A percentile compares a stretch with the other conserved stretches of the same genome.
Conservation (phyloP, 2,888 invertebrate genomes). For the Rotaria magnacalcarata region DNA sequence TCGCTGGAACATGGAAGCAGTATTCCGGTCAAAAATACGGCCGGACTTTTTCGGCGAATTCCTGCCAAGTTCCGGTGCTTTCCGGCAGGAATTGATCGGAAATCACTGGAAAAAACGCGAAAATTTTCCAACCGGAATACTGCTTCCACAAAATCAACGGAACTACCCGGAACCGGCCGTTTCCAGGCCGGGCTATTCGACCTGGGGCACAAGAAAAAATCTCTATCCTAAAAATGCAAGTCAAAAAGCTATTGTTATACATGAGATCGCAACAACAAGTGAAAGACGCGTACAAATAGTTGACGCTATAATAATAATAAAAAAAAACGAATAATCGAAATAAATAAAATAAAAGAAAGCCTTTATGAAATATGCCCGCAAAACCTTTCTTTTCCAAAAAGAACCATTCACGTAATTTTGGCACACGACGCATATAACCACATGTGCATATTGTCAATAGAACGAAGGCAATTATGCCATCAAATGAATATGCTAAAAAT, state of each 20-base stretch:
- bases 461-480: slow-evolving; percentile 60
- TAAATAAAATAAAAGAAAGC: slow-evolving; percentile 48
- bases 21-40: too few relatives aligned
- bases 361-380: slow-evolving; percentile 61
- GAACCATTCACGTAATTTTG: slow-evolving; percentile 59
- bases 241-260: slow-evolving; percentile 57
- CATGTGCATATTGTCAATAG: slow-evolving; percentile 60
- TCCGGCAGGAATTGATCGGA: too few relatives aligned
- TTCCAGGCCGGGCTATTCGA: too few relatives aligned
- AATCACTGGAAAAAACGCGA: too few relatives aligned
- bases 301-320: slow-evolving; percentile 52
- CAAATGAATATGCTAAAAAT: slow-evolving; percentile 53
- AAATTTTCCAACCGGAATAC: too few relatives aligned
- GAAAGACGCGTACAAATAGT: slow-evolving; percentile 60
- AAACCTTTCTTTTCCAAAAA: slow-evolving; percentile 61
- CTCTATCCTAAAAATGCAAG: slow-evolving; percentile 54
- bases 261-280: slow-evolving; percentile 56
- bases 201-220: not conserved
- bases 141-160: too few relatives aligned
- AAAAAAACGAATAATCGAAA: slow-evolving; percentile 1
- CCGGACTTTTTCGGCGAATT: too few relatives aligned
- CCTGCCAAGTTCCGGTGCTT: too few relatives aligned
- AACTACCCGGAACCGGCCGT: too few relatives aligned
- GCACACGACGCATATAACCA: slow-evolving; percentile 60
- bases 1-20: too few relatives aligned